Evolutionary conservation across 2,888 invertebrate species (phyloP), one percentile per base, ranked within the genome.

Genomic region (Cephus pygmeus): DNA sequence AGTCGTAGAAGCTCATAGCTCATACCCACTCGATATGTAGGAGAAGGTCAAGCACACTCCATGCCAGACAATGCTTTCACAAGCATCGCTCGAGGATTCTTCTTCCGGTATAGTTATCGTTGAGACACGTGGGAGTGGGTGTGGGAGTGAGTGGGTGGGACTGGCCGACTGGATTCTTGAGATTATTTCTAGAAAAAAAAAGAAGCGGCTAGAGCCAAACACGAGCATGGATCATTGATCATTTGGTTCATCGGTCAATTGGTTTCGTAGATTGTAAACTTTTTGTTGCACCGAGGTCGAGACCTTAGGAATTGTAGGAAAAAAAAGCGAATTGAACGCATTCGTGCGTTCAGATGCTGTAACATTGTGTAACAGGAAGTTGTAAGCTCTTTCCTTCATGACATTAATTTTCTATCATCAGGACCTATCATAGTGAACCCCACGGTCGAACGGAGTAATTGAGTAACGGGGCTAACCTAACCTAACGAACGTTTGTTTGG

Each of bases 401-500:
- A 56, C 56, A 56, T 56, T 56, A 56, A 56, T 56, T 56, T 56
- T 56, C 56, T 56, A 56, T 56, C 56, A 56, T 56, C 56, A 56
- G 56, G 23, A 56, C 56, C 56, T 56, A 56, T 56, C 56, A 56
- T 56, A 15, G 56, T 56, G 23, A 6, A 15, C 56, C 56, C 23
- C 56, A 56, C 56, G 56, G 56, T 23, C 56, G 56, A 56, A 56
- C 23, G 9, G 56, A 56, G 56, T 56, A 56, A 56, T 56, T 56
- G 56, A 56, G 23, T 23, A 56, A 23, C 56, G 56, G 56, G 56
- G 23, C 56, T 56, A 56, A 56, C 56, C 56, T 56, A 56, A 56
- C 56, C 56, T 56, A 56, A 56, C 56, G 71, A 71, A 71, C 34
- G 31, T 79, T 84, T 85, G 71, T 83, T 82, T 81, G 76, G 79